Evolutionary conservation across 2,113 vertebrate species (phyloP).

Genomic region (Phaetusa simplex): DNA sequence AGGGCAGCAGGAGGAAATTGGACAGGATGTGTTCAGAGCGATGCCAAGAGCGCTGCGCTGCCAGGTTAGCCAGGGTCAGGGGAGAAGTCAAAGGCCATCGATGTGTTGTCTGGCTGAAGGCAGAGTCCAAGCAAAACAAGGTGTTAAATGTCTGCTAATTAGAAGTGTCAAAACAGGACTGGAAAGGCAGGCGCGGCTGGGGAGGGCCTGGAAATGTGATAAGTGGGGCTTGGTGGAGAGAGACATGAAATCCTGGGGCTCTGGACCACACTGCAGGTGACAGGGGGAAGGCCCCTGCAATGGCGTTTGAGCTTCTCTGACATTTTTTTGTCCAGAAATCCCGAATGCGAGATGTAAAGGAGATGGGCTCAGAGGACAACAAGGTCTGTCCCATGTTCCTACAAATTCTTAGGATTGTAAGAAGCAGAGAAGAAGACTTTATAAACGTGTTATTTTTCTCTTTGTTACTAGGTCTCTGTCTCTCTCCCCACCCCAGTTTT

Average conservation of each 20-base stretch:
- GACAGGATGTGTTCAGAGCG: constrained; percentile 35
- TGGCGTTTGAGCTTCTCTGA: neutral
- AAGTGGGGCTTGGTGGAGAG: neutral
- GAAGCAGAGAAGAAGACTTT: neutral
- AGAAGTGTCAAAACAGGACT: constrained; percentile 62
- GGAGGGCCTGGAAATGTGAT: neutral
- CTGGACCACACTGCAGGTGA: neutral
- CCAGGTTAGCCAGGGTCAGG: constrained; percentile 46
- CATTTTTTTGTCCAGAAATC: neutral
- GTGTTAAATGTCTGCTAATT: constrained; percentile 74
- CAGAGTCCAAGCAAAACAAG: constrained; percentile 70
- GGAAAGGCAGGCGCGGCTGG: neutral
- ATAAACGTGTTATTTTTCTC: neutral
- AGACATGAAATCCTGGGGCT: neutral
- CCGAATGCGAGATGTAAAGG: neutral
- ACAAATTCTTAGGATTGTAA: neutral
- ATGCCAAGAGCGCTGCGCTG: constrained; percentile 25
- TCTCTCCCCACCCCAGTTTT: neutral
- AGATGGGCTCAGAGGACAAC: neutral
- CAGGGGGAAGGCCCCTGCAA: neutral
- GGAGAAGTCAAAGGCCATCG: constrained; percentile 59
- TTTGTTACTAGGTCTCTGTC: neutral
- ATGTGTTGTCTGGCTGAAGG: constrained; percentile 70
- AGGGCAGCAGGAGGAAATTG: constrained; percentile 39
- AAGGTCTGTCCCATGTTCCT: neutral